Percentiles rank a stretch among this genome's conserved stretches.
Evolutionary conservation across 2,797 vertebrate species (phyloP).

Genomic region (Sebastes oblongus): DNA sequence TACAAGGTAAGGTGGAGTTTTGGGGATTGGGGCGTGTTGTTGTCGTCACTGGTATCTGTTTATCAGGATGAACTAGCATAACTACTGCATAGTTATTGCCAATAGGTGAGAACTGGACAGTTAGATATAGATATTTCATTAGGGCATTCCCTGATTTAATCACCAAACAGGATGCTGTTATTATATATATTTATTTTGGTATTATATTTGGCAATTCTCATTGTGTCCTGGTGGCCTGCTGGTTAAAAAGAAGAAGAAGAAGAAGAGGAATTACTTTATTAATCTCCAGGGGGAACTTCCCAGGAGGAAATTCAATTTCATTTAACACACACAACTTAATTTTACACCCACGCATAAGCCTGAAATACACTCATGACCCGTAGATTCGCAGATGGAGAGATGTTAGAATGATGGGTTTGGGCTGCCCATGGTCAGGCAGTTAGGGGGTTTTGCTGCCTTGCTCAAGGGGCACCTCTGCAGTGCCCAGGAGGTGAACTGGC

Average conservation of each 20-base stretch:
- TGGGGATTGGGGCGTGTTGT: background rate
- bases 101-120: background rate
- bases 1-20: constrained; percentile 87
- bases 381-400: background rate
- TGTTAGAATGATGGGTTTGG: background rate
- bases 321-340: background rate
- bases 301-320: background rate
- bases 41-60: constrained; percentile 1
- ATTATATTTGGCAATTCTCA: background rate
- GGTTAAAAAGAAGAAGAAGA: background rate
- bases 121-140: background rate
- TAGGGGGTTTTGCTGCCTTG: background rate
- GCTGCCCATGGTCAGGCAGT: background rate
- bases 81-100: background rate
- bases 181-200: background rate
- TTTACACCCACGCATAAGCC: background rate
- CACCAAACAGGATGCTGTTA: background rate
- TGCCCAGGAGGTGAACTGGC: background rate
- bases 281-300: background rate
- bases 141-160: background rate
- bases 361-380: background rate
- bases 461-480: background rate
- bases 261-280: background rate
- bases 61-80: constrained; percentile 6
- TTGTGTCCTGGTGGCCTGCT: background rate